Percentiles rank a stretch among this genome's conserved stretches.
phyloP scores from a whole-genome alignment of 2,888 invertebrate genomes.

The Tachina fera region DNA sequence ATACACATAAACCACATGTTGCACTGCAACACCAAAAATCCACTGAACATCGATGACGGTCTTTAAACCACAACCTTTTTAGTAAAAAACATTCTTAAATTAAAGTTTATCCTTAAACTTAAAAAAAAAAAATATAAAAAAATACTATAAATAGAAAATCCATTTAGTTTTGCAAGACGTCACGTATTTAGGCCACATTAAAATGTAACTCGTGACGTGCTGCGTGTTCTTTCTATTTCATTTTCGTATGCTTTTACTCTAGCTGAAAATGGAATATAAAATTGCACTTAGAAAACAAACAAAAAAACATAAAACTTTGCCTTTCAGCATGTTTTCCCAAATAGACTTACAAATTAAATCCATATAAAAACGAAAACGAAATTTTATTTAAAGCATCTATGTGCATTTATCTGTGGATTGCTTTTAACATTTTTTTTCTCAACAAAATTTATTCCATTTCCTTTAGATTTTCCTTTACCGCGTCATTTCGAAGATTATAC shows the following conservation, averaged over 20 bases:
- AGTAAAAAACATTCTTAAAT: neutral
- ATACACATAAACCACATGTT: too few species aligned
- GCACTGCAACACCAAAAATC: too few species aligned
- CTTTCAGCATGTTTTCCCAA: constrained; percentile 6
- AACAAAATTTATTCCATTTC: too few species aligned
- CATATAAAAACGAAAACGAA: neutral
- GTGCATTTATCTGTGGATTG: constrained; percentile 1
- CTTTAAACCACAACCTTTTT: too few species aligned
- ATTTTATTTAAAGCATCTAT: constrained; percentile 33
- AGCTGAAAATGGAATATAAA: constrained; percentile 9
- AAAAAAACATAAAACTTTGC: neutral
- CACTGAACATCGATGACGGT: too few species aligned
- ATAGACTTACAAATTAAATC: constrained; percentile 4
- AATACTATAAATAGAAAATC: neutral
- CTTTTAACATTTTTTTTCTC: constrained; percentile 14
- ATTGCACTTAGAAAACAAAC: neutral
- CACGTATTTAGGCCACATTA: constrained; percentile 64
- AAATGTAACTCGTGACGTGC: constrained; percentile 56
- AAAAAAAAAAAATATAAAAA: neutral
- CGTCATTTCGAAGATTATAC: constrained; percentile 65
- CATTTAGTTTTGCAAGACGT: constrained; percentile 44
- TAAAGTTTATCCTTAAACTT: neutral
- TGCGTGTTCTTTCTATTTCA: neutral
- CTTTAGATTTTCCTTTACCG: constrained; percentile 66
- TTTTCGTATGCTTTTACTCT: neutral